Conservation (phyloP, 2,113 vertebrate genomes). For the Entelurus aequoreus region DNA sequence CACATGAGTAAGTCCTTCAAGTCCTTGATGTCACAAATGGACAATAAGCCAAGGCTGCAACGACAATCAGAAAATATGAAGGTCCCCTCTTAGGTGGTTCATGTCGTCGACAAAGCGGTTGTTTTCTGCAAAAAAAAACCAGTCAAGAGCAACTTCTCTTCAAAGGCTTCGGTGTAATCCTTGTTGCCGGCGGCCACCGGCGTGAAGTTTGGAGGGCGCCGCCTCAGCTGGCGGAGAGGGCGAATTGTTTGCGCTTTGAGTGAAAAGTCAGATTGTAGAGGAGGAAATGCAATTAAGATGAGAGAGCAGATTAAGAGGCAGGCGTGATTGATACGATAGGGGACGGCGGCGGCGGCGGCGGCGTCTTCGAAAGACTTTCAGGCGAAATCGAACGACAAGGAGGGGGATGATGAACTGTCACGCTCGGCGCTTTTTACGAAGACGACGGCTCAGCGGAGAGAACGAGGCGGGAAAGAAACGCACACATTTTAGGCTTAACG, state of each 20-base stretch:
- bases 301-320: background rate
- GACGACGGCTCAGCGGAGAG: background rate
- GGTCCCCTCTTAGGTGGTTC: no score
- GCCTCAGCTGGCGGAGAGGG: background rate
- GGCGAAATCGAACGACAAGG: background rate
- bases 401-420: background rate
- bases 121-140: no score
- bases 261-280: background rate
- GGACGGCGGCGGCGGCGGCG: background rate
- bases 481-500: background rate
- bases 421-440: background rate
- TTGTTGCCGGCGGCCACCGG: no score
- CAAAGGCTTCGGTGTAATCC: no score
- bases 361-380: background rate
- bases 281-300: constrained; percentile 8
- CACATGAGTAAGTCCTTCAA: no score
- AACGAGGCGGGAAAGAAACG: background rate
- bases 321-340: background rate
- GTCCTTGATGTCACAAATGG: no score
- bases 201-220: background rate
- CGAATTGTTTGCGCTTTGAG: background rate
- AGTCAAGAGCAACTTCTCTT: no score
- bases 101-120: no score
- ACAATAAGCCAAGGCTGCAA: no score
- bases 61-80: no score